Conservation (phyloP, 2,113 vertebrate genomes). For the Caranx ignobilis region DNA sequence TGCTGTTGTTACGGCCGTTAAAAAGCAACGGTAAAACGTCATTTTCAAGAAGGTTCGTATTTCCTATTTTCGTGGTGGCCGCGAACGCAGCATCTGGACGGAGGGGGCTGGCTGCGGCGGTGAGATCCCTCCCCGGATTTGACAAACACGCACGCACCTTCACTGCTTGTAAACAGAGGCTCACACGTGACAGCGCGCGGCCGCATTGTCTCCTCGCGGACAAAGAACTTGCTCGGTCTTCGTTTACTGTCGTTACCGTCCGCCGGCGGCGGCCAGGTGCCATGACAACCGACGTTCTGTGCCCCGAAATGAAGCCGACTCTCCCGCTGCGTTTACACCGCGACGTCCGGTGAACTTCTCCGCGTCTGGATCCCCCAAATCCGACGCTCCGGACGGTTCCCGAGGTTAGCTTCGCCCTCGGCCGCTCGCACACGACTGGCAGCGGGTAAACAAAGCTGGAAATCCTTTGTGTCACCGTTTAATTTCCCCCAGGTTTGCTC, state of each 20-base stretch:
- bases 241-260: background rate
- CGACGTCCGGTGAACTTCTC: slow-evolving; percentile 42
- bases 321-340: background rate
- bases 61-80: background rate
- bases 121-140: slow-evolving; percentile 76
- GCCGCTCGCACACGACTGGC: slow-evolving; percentile 46
- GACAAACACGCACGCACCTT: slow-evolving; percentile 71
- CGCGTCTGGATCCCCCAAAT: slow-evolving; percentile 21
- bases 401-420: slow-evolving; percentile 33
- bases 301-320: background rate
- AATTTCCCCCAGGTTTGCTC: background rate
- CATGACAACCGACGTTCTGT: slow-evolving; percentile 57
- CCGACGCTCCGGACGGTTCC: slow-evolving; percentile 26
- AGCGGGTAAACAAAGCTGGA: slow-evolving; percentile 54
- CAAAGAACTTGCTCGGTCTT: slow-evolving; percentile 65
- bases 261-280: slow-evolving; percentile 42
- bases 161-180: slow-evolving; percentile 91
- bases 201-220: slow-evolving; percentile 79
- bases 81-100: slow-evolving; percentile 2
- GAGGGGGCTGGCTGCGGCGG: slow-evolving; percentile 3
- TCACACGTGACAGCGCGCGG: slow-evolving; percentile 85
- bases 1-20: too few species aligned
- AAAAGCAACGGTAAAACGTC: too few species aligned
- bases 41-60: rapidly evolving
- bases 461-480: slow-evolving; percentile 53